Conservation (phyloP, 2,113 vertebrate genomes). For the Garra rufa region DNA sequence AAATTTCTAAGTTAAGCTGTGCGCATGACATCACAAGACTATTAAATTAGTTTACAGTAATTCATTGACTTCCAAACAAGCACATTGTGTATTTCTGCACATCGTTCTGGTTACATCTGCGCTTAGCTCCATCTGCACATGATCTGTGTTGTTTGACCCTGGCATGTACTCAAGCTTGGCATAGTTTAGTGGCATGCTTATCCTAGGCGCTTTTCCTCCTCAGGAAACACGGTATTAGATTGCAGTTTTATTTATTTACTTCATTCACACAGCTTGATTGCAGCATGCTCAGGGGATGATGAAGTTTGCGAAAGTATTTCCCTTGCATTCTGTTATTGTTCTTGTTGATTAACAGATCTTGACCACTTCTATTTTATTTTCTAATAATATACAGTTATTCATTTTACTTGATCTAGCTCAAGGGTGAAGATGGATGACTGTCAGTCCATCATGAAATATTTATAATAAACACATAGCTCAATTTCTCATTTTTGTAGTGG, state of each 20-base stretch:
- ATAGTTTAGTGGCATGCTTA: slow-evolving; percentile 52
- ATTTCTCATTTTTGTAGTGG: not conserved
- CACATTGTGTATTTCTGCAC: not conserved
- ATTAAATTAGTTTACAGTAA: not conserved
- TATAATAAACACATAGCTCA: not conserved
- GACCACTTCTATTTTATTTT: not conserved
- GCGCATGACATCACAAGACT: not conserved
- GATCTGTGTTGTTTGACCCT: slow-evolving; percentile 41
- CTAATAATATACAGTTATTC: not conserved
- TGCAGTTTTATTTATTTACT: slow-evolving; percentile 58
- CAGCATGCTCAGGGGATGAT: slow-evolving; percentile 42
- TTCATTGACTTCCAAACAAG: not conserved
- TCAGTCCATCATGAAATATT: not conserved
- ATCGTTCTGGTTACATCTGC: slow-evolving; percentile 19
- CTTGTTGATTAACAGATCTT: not conserved
- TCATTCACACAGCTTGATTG: slow-evolving; percentile 52
- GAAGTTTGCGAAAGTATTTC: slow-evolving; percentile 47
- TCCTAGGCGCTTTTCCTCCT: slow-evolving; percentile 57
- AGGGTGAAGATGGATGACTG: not conserved
- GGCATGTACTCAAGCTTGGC: slow-evolving; percentile 33
- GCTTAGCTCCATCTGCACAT: slow-evolving; percentile 26
- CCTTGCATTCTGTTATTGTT: slow-evolving; percentile 26
- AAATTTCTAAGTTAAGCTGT: not conserved
- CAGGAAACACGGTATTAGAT: slow-evolving; percentile 56
- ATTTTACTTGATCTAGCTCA: not conserved